Evolutionary conservation across 2,113 vertebrate genomes (phyloP).

Genomic region (Mungos mungo): DNA sequence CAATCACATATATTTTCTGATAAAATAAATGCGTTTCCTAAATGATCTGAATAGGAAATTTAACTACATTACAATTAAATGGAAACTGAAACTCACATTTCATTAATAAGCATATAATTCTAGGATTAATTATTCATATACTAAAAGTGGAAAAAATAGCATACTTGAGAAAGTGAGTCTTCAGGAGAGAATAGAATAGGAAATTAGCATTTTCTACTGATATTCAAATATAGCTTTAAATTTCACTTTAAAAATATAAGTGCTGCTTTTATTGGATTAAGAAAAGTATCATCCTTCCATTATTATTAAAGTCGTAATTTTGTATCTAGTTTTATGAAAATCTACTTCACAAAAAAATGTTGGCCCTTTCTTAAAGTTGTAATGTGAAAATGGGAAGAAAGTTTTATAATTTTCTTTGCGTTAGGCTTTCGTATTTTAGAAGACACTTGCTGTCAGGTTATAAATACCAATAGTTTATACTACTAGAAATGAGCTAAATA

Average conservation of each 20-base stretch:
- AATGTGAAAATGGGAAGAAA: not conserved
- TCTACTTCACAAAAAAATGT: not conserved
- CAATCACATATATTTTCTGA: not conserved
- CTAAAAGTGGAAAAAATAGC: not conserved
- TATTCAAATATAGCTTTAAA: constrained; percentile 7
- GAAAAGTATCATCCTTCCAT: constrained; percentile 9
- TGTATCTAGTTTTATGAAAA: not conserved
- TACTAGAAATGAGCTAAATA: not conserved
- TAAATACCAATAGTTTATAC: not conserved
- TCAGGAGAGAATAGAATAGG: not conserved
- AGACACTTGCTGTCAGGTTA: not conserved
- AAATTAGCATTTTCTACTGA: not conserved
- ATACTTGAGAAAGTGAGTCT: not conserved
- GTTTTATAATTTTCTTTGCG: not conserved
- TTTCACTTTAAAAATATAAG: not conserved
- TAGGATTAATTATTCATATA: not conserved
- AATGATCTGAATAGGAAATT: not conserved
- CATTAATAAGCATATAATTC: not conserved
- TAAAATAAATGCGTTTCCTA: not conserved
- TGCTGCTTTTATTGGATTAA: not conserved
- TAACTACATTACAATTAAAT: not conserved
- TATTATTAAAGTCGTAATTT: not conserved
- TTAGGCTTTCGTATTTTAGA: not conserved
- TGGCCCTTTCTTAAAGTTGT: not conserved
- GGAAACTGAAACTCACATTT: not conserved